A percentile compares a stretch with the other conserved stretches of the same genome.
Evolutionary conservation across 2,113 vertebrate genomes (phyloP).

Genomic region (Laticauda colubrina): DNA sequence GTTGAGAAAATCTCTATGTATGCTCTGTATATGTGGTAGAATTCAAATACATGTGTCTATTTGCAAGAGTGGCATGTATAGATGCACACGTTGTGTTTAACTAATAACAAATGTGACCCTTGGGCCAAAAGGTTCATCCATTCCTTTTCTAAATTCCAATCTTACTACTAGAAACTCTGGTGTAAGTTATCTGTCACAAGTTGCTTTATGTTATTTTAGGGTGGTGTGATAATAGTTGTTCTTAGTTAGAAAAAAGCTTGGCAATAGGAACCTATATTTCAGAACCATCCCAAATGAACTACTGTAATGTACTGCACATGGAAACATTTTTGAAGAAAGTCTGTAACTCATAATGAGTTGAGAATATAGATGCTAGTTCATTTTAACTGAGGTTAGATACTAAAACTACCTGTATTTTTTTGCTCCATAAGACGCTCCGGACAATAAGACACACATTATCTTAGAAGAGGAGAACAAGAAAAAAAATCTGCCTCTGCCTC

Average conservation of each 20-base stretch:
- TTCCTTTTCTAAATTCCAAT: not conserved
- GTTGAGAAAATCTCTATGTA: not conserved
- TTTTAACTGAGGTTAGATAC: too few species aligned
- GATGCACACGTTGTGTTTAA: not conserved
- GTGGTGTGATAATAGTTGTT: not conserved
- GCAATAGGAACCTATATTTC: not conserved
- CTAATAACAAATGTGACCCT: not conserved
- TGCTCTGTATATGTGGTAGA: not conserved
- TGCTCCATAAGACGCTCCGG: too few species aligned
- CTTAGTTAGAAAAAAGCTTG: not conserved
- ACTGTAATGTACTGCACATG: not conserved
- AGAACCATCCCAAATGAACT: not conserved
- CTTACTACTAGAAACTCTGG: not conserved
- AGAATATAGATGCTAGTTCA: not conserved
- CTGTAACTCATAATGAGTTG: not conserved
- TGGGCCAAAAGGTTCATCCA: not conserved
- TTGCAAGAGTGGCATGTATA: not conserved
- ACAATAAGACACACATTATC: too few species aligned
- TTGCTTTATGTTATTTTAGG: not conserved
- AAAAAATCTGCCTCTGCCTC: too few species aligned
- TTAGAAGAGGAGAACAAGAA: too few species aligned
- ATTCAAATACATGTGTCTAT: not conserved
- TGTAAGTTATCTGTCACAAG: too few species aligned
- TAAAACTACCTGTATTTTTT: not conserved
- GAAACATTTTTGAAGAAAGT: not conserved